phyloP scores from a whole-genome alignment of 2,113 vertebrate genomes.

The Aldabrachelys gigantea region DNA sequence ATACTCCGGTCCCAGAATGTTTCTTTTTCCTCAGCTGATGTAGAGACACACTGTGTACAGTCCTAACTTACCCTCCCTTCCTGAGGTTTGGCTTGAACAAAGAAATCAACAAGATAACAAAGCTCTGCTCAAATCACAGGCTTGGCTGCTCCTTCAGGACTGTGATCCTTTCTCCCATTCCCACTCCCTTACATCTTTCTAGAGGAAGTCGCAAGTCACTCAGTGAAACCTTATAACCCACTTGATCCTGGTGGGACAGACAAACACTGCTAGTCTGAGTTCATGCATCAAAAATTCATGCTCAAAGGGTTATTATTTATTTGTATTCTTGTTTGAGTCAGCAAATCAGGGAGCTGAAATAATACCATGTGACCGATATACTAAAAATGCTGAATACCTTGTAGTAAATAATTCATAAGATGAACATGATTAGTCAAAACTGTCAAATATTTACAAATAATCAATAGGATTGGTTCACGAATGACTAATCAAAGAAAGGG shows the following conservation, averaged over 20 bases:
- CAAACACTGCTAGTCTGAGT: fast-evolving
- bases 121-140: background rate
- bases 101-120: background rate
- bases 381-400: background rate
- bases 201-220: background rate
- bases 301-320: background rate
- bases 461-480: fast-evolving
- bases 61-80: background rate
- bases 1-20: background rate
- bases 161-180: background rate
- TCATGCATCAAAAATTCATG: background rate
- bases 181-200: background rate
- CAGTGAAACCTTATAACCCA: fast-evolving
- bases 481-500: background rate
- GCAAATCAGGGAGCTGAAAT: background rate
- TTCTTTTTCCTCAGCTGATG: background rate
- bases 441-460: background rate
- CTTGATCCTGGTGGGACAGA: background rate
- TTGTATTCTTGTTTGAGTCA: background rate
- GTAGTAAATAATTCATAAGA: fast-evolving
- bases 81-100: background rate
- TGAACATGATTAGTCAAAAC: background rate
- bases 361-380: background rate
- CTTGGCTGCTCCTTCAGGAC: background rate
- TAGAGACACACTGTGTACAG: background rate